A percentile compares a stretch with the other conserved stretches of the same genome.
Evolutionary conservation across 2,888 invertebrate genomes (phyloP).

Genomic region (Tillus elongatus): DNA sequence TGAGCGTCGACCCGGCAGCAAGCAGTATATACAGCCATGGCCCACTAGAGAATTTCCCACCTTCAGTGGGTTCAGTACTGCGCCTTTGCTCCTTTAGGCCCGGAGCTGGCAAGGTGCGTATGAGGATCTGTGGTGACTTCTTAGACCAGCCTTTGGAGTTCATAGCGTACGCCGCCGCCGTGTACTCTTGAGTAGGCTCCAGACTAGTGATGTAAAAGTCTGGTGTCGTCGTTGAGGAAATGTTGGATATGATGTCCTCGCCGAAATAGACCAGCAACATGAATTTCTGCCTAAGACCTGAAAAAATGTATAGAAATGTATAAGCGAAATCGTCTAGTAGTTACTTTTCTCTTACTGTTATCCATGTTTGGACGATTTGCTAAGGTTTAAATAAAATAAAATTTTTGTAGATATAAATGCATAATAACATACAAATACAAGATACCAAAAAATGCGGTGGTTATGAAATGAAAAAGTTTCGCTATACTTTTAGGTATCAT

Average conservation of each 20-base stretch:
- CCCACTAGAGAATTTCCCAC: slow-evolving; percentile 24
- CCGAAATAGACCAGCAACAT: slow-evolving; percentile 37
- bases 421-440: too few relatives aligned
- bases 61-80: slow-evolving; percentile 34
- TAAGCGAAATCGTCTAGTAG: too few relatives aligned
- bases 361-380: too few relatives aligned
- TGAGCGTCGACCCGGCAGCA: slow-evolving; percentile 39
- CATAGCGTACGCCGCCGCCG: slow-evolving; percentile 50
- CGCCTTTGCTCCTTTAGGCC: slow-evolving; percentile 43
- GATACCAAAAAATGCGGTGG: too few relatives aligned
- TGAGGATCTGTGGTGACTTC: slow-evolving; percentile 37
- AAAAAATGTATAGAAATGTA: slow-evolving; percentile 17
- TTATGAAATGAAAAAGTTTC: too few relatives aligned
- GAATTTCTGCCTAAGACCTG: slow-evolving; percentile 39
- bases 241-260: slow-evolving; percentile 41
- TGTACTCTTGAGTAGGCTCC: slow-evolving; percentile 45
- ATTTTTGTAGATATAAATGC: too few relatives aligned
- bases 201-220: slow-evolving; percentile 45
- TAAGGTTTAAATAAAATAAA: too few relatives aligned
- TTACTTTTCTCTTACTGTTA: too few relatives aligned
- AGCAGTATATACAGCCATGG: slow-evolving; percentile 39
- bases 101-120: slow-evolving; percentile 44
- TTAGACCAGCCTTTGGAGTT: slow-evolving; percentile 54
- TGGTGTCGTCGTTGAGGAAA: slow-evolving; percentile 38
- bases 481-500: too few relatives aligned